phyloP scores from a whole-genome alignment of 2,797 vertebrate genomes.

The Diplodus sargus region DNA sequence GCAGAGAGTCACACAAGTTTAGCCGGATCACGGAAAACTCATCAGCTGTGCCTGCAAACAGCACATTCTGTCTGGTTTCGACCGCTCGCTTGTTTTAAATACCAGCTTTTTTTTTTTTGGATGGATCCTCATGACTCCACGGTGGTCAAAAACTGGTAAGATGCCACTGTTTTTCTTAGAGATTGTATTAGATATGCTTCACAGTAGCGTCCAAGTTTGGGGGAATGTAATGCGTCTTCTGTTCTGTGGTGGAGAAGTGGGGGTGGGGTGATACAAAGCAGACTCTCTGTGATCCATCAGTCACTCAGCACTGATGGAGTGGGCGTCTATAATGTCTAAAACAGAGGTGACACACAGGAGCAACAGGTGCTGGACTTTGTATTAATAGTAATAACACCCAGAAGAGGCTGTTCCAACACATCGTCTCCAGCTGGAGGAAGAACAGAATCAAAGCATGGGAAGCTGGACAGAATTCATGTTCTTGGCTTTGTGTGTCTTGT shows the following conservation, averaged over 20 bases:
- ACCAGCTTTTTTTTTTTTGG: slow-evolving; percentile 11
- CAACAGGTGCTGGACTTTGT: slow-evolving; percentile 46
- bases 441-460: slow-evolving; percentile 20
- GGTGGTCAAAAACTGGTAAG: slow-evolving; percentile 56
- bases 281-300: background rate
- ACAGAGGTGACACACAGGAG: slow-evolving; percentile 24
- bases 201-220: background rate
- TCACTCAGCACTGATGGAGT: slow-evolving; percentile 35
- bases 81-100: slow-evolving; percentile 8
- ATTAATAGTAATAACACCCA: background rate
- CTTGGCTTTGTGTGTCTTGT: slow-evolving; percentile 38
- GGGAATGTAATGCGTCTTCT: background rate
- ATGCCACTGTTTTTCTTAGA: background rate
- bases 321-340: slow-evolving; percentile 9
- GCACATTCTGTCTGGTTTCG: slow-evolving; percentile 18
- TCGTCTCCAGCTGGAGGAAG: slow-evolving; percentile 19
- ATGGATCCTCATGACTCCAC: slow-evolving; percentile 37
- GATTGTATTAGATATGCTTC: background rate
- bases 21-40: slow-evolving; percentile 3
- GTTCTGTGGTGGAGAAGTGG: background rate
- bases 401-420: slow-evolving; percentile 3
- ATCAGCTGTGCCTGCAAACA: background rate
- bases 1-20: slow-evolving; percentile 39
- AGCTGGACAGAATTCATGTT: slow-evolving; percentile 28
- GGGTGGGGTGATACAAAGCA: background rate